A percentile compares a stretch with the other conserved stretches of the same genome.
phyloP scores from a whole-genome alignment of 2,888 invertebrate genomes.

The Volucella inanis region DNA sequence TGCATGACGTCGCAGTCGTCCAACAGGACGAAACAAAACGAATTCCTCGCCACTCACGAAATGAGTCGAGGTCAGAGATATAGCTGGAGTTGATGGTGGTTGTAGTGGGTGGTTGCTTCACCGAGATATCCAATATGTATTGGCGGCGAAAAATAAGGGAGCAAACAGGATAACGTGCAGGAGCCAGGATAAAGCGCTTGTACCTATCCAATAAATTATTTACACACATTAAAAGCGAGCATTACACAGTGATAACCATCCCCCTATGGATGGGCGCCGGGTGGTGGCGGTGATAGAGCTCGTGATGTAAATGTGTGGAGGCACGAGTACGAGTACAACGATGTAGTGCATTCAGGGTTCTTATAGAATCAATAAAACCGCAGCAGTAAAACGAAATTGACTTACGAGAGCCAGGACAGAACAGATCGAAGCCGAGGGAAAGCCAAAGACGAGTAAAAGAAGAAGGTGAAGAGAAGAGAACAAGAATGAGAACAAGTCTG shows the following conservation, averaged over 20 bases:
- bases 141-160: constrained; percentile 23
- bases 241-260: constrained; percentile 54
- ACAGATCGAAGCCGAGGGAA: background rate
- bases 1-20: constrained; percentile 14
- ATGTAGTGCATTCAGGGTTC: constrained; percentile 5
- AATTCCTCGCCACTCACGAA: constrained; percentile 12
- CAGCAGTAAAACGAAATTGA: constrained; percentile 64
- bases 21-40: constrained; percentile 24
- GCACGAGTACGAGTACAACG: background rate
- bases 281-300: background rate
- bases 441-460: background rate
- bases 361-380: constrained; percentile 63
- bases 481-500: background rate
- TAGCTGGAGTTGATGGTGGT: too few relatives aligned
- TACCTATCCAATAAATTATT: constrained; percentile 69
- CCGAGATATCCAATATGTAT: constrained; percentile 26
- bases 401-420: constrained; percentile 21
- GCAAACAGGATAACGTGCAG: constrained; percentile 59
- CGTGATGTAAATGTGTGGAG: background rate
- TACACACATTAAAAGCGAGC: constrained; percentile 72
- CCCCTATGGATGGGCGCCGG: background rate
- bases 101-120: too few relatives aligned
- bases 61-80: constrained; percentile 12
- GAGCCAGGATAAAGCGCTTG: constrained; percentile 64
- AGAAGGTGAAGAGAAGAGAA: background rate